These are phyloP conservation scores for Cataglyphis cursor DNA, from an alignment of 2,888 invertebrate genomes.

Conservation along the genomic window DNA sequence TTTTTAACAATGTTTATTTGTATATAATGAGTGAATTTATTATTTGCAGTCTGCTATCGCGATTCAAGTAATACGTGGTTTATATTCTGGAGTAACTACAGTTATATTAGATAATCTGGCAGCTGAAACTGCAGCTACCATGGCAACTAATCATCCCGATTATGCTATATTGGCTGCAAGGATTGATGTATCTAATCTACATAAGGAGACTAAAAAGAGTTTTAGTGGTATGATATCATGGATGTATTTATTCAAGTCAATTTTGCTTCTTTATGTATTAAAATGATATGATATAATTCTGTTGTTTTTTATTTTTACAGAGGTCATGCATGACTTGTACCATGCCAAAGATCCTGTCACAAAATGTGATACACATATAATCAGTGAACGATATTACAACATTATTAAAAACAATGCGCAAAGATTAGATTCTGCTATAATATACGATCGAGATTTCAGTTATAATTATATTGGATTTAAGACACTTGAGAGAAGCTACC, in stretches of 20 bases:
- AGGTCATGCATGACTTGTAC: conserved; percentile 96
- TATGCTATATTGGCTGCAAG: conserved; percentile 96
- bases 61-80: conserved; percentile 96
- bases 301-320: conserved; percentile 87
- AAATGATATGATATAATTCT: neutral
- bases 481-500: conserved; percentile 97
- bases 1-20: neutral
- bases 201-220: conserved; percentile 98
- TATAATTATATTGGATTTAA: conserved; percentile 99
- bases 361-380: conserved; percentile 92
- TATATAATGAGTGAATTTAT: conserved; percentile 26
- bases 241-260: neutral
- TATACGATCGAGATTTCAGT: conserved; percentile 98
- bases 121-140: conserved; percentile 99
- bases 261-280: neutral
- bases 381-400: conserved; percentile 93
- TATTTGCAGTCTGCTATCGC: conserved; percentile 92
- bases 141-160: conserved; percentile 99
- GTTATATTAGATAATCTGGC: conserved; percentile 99
- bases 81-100: conserved; percentile 98
- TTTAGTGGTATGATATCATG: conserved; percentile 91
- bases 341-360: conserved; percentile 92
- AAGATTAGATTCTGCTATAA: conserved; percentile 96
- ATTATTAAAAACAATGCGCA: conserved; percentile 96
- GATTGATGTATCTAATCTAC: conserved; percentile 98